Evolutionary conservation across 2,797 vertebrate genomes (phyloP).

Genomic region (Falco peregrinus): DNA sequence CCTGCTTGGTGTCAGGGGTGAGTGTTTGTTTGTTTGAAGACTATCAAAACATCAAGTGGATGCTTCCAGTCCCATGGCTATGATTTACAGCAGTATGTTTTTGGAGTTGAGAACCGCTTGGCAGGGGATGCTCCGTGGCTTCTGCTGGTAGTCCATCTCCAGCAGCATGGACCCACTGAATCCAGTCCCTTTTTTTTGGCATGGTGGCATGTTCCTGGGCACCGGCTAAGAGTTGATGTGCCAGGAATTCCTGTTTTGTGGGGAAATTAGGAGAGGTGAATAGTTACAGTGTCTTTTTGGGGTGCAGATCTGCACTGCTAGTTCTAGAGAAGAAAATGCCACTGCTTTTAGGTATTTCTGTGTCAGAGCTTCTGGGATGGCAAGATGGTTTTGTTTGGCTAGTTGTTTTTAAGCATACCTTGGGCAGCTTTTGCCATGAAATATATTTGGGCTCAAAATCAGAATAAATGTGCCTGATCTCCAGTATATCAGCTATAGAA

Average conservation of each 20-base stretch:
- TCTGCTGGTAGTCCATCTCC: neutral
- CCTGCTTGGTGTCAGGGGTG: neutral
- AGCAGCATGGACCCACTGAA: neutral
- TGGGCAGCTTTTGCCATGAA: neutral
- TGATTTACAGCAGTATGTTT: neutral
- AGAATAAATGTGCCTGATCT: neutral
- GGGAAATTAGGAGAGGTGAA: neutral
- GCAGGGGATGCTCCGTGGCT: neutral
- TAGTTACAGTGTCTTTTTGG: fast-evolving
- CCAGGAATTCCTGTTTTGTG: neutral
- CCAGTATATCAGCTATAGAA: neutral
- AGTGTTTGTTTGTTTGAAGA: neutral
- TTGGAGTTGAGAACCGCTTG: neutral
- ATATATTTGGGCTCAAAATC: neutral
- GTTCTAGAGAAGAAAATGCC: neutral
- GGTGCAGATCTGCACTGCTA: neutral
- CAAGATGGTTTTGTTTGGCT: neutral
- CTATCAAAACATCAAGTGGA: neutral
- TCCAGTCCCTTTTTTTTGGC: neutral
- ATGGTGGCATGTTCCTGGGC: neutral
- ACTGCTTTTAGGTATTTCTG: neutral
- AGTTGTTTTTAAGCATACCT: neutral
- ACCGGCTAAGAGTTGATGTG: neutral
- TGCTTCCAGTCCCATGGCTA: neutral
- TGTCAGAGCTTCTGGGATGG: neutral